A percentile compares a stretch with the other conserved stretches of the same genome.
Evolutionary conservation across 2,888 invertebrate genomes (phyloP).

Genomic region (Thymelicus acteon): DNA sequence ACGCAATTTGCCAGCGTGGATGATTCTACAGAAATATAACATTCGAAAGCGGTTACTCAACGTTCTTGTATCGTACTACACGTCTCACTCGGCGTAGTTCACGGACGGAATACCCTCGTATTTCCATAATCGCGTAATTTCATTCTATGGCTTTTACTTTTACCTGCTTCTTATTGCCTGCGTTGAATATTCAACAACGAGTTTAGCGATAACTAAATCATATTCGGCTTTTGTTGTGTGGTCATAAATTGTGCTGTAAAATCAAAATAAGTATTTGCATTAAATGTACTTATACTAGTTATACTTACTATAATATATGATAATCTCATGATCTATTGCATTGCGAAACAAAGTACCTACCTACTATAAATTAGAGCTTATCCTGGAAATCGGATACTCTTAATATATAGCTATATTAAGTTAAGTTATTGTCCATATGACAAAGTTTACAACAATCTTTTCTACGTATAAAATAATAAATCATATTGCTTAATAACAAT

Average conservation of each 20-base stretch:
- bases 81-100: constrained; percentile 20
- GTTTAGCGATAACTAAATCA: neutral
- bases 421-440: too few relatives aligned
- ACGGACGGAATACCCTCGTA: neutral
- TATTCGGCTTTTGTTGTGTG: neutral
- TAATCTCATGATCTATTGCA: too few relatives aligned
- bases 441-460: too few relatives aligned
- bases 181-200: constrained; percentile 16
- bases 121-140: constrained; percentile 26
- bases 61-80: constrained; percentile 5
- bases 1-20: constrained; percentile 28
- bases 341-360: too few relatives aligned
- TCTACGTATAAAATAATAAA: too few relatives aligned
- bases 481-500: too few relatives aligned
- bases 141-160: constrained; percentile 7
- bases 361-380: too few relatives aligned
- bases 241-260: neutral
- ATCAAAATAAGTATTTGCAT: neutral
- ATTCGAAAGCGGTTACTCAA: constrained; percentile 45
- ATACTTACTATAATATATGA: too few relatives aligned
- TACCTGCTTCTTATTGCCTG: constrained; percentile 8
- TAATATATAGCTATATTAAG: too few relatives aligned
- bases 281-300: too few relatives aligned
- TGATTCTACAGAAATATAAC: constrained; percentile 42
- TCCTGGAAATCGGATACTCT: too few relatives aligned